These are phyloP conservation scores for Leptodactylus fuscus DNA, from an alignment of 2,113 vertebrate genomes.

Conservation along the genomic window DNA sequence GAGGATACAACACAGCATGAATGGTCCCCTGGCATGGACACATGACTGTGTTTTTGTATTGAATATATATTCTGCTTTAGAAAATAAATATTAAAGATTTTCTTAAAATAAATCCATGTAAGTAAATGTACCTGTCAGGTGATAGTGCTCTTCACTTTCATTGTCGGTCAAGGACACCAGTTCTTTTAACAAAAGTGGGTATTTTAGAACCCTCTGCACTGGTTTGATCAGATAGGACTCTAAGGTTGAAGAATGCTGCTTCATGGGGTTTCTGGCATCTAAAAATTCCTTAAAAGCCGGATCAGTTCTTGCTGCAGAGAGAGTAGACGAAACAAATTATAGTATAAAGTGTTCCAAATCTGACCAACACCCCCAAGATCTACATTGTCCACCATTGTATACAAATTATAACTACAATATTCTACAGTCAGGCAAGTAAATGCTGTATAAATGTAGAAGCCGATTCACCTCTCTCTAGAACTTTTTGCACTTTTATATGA, in stretches of 20 bases:
- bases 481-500: constrained; percentile 98
- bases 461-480: constrained; percentile 91
- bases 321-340: background rate
- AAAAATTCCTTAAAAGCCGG: constrained; percentile 92
- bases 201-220: constrained; percentile 96
- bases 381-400: background rate
- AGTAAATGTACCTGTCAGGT: constrained; percentile 87
- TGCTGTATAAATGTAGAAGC: background rate
- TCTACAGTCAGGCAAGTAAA: background rate
- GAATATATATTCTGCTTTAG: too few relatives aligned
- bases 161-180: constrained; percentile 92
- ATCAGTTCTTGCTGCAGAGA: constrained; percentile 87
- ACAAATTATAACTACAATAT: background rate
- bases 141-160: constrained; percentile 96
- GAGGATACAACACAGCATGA: too few relatives aligned
- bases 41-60: too few relatives aligned
- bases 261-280: constrained; percentile 90
- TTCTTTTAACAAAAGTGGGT: constrained; percentile 92
- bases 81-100: too few relatives aligned
- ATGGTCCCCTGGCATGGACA: too few relatives aligned
- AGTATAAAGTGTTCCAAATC: background rate
- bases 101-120: too few relatives aligned
- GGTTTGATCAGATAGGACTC: constrained; percentile 98
- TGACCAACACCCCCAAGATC: background rate
- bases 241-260: constrained; percentile 95